Percentiles rank a stretch among this genome's conserved stretches.
These are phyloP conservation scores for Nothocercus nigrocapillus DNA, from an alignment of 2,113 vertebrate species.

Conservation along the genomic window DNA sequence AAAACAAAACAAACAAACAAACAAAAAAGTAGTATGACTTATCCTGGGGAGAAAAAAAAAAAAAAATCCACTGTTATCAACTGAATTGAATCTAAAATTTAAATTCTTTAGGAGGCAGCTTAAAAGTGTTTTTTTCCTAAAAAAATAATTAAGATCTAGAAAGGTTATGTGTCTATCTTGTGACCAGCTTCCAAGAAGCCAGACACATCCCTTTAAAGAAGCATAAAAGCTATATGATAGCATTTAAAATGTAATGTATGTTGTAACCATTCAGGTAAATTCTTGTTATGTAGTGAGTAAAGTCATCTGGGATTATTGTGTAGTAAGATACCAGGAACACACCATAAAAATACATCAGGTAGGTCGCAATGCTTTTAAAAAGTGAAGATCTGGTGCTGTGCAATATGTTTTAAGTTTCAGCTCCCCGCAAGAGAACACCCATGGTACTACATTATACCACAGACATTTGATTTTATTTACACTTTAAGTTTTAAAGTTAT, in stretches of 20 bases:
- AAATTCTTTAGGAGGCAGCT: conserved; percentile 60
- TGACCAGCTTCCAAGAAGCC: conserved; percentile 70
- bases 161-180: conserved; percentile 55
- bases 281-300: conserved; percentile 61
- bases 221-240: conserved; percentile 72
- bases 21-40: not conserved
- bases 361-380: conserved; percentile 70
- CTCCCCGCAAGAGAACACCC: conserved; percentile 58
- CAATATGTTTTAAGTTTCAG: conserved; percentile 34
- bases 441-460: conserved; percentile 46
- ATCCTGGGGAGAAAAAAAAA: conserved; percentile 44
- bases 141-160: conserved; percentile 50
- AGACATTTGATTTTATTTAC: conserved; percentile 65
- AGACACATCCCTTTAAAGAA: conserved; percentile 62
- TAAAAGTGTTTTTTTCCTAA: conserved; percentile 62
- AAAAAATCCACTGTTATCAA: conserved; percentile 34
- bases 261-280: conserved; percentile 70
- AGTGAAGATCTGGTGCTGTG: conserved; percentile 65
- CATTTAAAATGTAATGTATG: conserved; percentile 68
- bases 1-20: conserved; percentile 8
- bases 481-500: conserved; percentile 42
- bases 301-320: conserved; percentile 56
- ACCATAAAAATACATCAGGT: conserved; percentile 75
- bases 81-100: conserved; percentile 37
- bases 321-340: conserved; percentile 71